Percentiles rank a stretch among this genome's conserved stretches.
Evolutionary conservation across 2,797 vertebrate species (phyloP).

Genomic region (Echeneis naucrates): DNA sequence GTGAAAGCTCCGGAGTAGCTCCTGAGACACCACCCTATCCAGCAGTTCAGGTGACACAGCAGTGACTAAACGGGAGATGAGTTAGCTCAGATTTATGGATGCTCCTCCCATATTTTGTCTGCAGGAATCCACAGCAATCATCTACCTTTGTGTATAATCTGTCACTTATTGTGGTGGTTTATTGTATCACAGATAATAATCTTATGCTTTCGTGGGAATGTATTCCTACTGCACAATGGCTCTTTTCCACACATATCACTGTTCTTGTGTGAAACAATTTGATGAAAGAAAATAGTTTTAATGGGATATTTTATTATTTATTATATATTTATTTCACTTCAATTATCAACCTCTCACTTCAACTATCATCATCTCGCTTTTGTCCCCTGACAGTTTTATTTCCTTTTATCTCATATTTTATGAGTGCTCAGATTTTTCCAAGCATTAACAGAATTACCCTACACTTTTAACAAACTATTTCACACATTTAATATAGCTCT

Average conservation of each 20-base stretch:
- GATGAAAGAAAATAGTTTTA: not conserved
- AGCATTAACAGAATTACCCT: not conserved
- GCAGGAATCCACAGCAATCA: slow-evolving; percentile 45
- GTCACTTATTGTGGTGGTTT: slow-evolving; percentile 56
- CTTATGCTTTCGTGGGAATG: slow-evolving; percentile 1
- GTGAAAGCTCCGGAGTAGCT: no score
- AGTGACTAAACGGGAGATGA: not conserved
- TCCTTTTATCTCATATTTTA: not conserved
- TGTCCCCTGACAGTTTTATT: not conserved
- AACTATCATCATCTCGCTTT: slow-evolving; percentile 17
- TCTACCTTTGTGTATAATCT: slow-evolving; percentile 62
- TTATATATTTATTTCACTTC: no score
- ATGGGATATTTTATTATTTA: not conserved
- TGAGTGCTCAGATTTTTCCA: not conserved
- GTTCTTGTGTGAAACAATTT: not conserved
- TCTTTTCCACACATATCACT: not conserved
- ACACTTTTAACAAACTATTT: slow-evolving; percentile 2
- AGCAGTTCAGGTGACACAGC: not conserved
- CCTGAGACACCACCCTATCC: no score
- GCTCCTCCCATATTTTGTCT: not conserved
- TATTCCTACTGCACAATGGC: not conserved
- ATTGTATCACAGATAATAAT: slow-evolving; percentile 15
- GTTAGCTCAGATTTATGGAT: not conserved
- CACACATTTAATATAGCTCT: not conserved
- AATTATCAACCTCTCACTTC: no score